A percentile compares a stretch with the other conserved stretches of the same genome.
These are phyloP conservation scores for Clarias magur DNA, from an alignment of 2,113 vertebrate genomes.

Conservation along the genomic window DNA sequence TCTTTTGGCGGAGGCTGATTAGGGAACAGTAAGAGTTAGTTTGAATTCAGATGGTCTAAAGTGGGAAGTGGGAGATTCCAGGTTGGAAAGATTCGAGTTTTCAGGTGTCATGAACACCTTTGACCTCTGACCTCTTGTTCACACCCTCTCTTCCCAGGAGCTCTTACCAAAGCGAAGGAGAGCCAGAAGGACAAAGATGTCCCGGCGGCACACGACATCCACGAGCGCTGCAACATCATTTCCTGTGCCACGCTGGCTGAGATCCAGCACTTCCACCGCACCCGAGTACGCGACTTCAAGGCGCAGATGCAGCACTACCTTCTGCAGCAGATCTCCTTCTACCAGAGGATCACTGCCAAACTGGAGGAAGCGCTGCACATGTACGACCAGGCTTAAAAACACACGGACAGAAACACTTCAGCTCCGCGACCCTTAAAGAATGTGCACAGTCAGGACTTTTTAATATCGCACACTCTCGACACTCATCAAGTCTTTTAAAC, in stretches of 20 bases:
- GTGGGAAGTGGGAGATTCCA: background rate
- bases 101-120: background rate
- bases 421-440: background rate
- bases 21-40: background rate
- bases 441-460: background rate
- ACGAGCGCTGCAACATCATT: slow-evolving; percentile 95
- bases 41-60: background rate
- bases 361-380: slow-evolving; percentile 90
- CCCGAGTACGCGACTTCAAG: slow-evolving; percentile 92
- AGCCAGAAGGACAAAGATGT: slow-evolving; percentile 85
- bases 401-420: background rate
- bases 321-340: slow-evolving; percentile 93
- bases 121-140: background rate
- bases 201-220: slow-evolving; percentile 86
- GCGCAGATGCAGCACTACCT: slow-evolving; percentile 96
- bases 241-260: slow-evolving; percentile 95
- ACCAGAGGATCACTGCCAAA: slow-evolving; percentile 94
- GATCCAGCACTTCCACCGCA: slow-evolving; percentile 97
- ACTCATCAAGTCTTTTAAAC: background rate
- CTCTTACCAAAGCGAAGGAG: slow-evolving; percentile 96
- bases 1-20: too few species aligned
- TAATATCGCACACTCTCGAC: background rate
- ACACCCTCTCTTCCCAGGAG: slow-evolving; percentile 72
- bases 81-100: background rate
- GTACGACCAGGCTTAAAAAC: slow-evolving; percentile 77